Evolutionary conservation across 2,113 vertebrate species (phyloP).

Genomic region (Semicossyphus pulcher): DNA sequence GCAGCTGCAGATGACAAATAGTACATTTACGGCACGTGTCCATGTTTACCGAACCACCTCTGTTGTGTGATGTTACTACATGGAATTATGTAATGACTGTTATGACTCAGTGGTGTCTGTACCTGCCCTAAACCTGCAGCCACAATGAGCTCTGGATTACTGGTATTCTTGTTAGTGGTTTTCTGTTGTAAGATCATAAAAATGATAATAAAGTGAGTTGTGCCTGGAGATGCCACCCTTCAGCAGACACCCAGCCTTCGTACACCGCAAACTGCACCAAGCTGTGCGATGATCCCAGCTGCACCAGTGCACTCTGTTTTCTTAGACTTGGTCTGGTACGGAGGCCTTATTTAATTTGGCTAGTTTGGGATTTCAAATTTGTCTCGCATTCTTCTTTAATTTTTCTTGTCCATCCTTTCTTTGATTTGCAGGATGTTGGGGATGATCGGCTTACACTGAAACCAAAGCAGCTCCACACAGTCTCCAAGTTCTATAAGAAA

Average conservation of each 20-base stretch:
- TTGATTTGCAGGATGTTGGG: slow-evolving; percentile 44
- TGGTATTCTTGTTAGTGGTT: slow-evolving; percentile 4
- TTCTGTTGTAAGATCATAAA: slow-evolving; percentile 29
- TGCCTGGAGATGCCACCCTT: slow-evolving; percentile 10
- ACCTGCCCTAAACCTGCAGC: slow-evolving; percentile 10
- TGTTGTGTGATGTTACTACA: neutral
- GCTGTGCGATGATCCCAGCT: slow-evolving; percentile 21
- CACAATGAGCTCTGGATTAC: slow-evolving; percentile 5
- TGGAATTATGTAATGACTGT: neutral
- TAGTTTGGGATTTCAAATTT: slow-evolving; percentile 20
- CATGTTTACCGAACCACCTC: neutral
- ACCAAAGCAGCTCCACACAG: slow-evolving; percentile 28
- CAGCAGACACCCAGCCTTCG: slow-evolving; percentile 11
- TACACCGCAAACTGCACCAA: slow-evolving; percentile 17
- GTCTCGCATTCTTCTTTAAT: slow-evolving; percentile 36
- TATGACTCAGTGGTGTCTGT: neutral
- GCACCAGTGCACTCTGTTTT: slow-evolving; percentile 58
- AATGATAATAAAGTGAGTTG: slow-evolving; percentile 18
- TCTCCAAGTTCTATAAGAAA: slow-evolving; percentile 39
- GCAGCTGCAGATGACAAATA: too few species aligned
- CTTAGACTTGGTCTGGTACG: slow-evolving; percentile 54
- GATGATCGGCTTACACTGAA: slow-evolving; percentile 46
- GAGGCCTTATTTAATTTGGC: slow-evolving; percentile 46
- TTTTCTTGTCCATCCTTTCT: slow-evolving; percentile 35
- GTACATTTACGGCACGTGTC: neutral